A percentile compares a stretch with the other conserved stretches of the same genome.
Conservation (phyloP, 2,113 vertebrate species). For the Lycaon pictus region DNA sequence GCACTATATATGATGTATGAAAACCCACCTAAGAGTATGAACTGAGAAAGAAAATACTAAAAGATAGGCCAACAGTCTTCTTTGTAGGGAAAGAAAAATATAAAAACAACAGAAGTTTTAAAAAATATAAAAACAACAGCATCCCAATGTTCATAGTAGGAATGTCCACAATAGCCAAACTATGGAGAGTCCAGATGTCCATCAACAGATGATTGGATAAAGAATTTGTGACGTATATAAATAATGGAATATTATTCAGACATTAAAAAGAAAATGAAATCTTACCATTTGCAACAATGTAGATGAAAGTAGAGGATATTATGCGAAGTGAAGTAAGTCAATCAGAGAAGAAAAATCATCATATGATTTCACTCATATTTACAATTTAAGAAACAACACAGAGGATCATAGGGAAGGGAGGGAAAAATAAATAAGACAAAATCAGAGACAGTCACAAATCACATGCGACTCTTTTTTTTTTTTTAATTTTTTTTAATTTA, state of each 20-base stretch:
- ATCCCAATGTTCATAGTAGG: neutral
- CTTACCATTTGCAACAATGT: neutral
- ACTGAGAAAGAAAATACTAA: neutral
- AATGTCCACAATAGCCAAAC: neutral
- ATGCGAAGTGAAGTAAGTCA: neutral
- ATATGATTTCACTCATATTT: neutral
- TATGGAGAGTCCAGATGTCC: neutral
- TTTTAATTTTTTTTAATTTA: too few species aligned
- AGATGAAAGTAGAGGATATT: neutral
- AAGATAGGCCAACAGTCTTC: conserved; percentile 54
- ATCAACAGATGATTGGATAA: neutral
- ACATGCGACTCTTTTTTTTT: neutral
- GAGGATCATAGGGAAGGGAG: neutral
- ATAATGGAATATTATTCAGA: neutral
- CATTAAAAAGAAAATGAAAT: neutral
- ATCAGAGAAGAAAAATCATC: neutral
- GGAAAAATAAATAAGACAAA: neutral
- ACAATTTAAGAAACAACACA: neutral
- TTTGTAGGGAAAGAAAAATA: conserved; percentile 38
- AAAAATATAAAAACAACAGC: too few species aligned
- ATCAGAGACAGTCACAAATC: neutral
- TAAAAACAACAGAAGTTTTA: neutral
- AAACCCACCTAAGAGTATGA: neutral
- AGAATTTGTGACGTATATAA: neutral
- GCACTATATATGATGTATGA: neutral